Evolutionary conservation across 2,797 vertebrate genomes (phyloP).

Genomic region (Centropyge bicolor): DNA sequence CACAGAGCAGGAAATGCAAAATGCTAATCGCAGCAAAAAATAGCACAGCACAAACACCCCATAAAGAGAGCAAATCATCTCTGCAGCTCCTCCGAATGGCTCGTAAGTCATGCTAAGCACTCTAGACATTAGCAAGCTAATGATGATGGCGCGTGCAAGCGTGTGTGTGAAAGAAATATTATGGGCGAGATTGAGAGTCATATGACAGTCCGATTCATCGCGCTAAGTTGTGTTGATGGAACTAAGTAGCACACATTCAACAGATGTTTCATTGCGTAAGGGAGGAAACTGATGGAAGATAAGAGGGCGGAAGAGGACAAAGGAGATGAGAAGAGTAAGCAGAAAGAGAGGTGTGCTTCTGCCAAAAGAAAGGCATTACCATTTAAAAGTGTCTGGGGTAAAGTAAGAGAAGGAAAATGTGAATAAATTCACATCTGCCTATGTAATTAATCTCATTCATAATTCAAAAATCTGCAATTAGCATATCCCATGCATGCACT

Average conservation of each 20-base stretch:
- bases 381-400: slow-evolving; percentile 68
- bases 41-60: slow-evolving; percentile 64
- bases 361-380: slow-evolving; percentile 54
- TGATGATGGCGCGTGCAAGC: slow-evolving; percentile 37
- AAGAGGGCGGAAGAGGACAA: neutral
- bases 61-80: slow-evolving; percentile 74
- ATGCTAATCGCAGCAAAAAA: slow-evolving; percentile 78
- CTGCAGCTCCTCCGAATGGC: slow-evolving; percentile 55
- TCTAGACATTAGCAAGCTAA: slow-evolving; percentile 71
- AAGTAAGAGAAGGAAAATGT: slow-evolving; percentile 49
- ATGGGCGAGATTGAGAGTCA: slow-evolving; percentile 45
- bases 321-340: slow-evolving; percentile 11
- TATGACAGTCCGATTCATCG: slow-evolving; percentile 50
- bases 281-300: slow-evolving; percentile 25
- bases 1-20: slow-evolving; percentile 73
- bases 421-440: slow-evolving; percentile 68
- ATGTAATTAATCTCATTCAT: slow-evolving; percentile 84
- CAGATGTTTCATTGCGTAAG: slow-evolving; percentile 46
- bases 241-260: slow-evolving; percentile 56
- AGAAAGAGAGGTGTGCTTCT: slow-evolving; percentile 31
- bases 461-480: slow-evolving; percentile 82
- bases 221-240: slow-evolving; percentile 54
- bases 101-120: slow-evolving; percentile 73
- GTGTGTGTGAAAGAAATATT: slow-evolving; percentile 51
- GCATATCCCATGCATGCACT: slow-evolving; percentile 67